Base-by-base conservation (phyloP, 2,113 vertebrate genomes). In the Paramisgurnus dabryanus region DNA sequence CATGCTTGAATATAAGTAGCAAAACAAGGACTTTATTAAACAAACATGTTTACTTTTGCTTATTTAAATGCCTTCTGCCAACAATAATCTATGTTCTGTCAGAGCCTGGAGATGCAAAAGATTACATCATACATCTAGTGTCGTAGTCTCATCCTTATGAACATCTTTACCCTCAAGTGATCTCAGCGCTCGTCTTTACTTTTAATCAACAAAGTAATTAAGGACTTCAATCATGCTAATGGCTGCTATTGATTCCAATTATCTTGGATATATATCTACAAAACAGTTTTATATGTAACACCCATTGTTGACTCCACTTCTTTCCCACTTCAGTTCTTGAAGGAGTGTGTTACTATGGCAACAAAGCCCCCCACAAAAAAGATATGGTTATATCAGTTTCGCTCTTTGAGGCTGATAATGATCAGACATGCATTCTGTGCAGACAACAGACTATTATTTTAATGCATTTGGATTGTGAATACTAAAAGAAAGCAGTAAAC, bases 281-380 rank as follows among this genome's bases (percentile, higher is more conserved):
- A 27, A 12, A 58, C 41, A 63, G 15, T 57, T 72, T 63, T 15
- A 22, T 45, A 63, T 18, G 11, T 74, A 61, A 61, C 47, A 74
- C 15, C n/a, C 71, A 58, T 78, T 12, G 61, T 34, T 53, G 41
- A 71, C 43, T 77, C 65, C 72, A 58, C 66, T 27, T 64, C 11
- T 60, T 61, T 43, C 43, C 18, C 49, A 65, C 12, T 67, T 76
- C 67, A 76, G 18, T n/a, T 43, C 58, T 70, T 70, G 22, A 63
- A 76, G 22, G 57, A 67, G 71, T 65, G 50, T 18, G 71, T 82
- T 80, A 57, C 85, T 74, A 82, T 76, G 64, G 70, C 77, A 86
- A 86, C 84, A 79, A 79, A 47, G 34, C 34, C 60, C 34, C 34
- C 22, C 47, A 83, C n/a, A n/a, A 47, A 9, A 22, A 60, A 53